Conservation (phyloP, 30 jellyfish, hydroid and myxozoan genomes). For the Aurelia coerulea region DNA sequence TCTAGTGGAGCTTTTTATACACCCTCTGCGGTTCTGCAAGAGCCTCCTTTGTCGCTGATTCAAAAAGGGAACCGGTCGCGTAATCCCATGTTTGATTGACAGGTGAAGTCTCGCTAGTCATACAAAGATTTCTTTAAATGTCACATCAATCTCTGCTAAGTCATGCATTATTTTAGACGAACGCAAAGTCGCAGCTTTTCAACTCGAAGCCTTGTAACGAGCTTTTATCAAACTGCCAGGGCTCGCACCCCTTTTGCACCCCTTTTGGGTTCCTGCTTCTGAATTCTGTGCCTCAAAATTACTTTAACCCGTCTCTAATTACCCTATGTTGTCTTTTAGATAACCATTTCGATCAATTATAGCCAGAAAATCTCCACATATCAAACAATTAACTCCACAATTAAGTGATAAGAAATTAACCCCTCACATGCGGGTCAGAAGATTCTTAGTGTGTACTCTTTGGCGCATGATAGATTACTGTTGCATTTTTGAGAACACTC, state of each 20-base stretch:
- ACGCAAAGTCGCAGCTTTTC: background rate
- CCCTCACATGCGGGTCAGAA: conserved; percentile 71
- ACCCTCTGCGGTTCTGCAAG: conserved; percentile 59
- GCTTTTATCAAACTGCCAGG: too few species aligned
- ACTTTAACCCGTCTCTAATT: too few species aligned
- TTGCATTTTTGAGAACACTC: conserved; percentile 28
- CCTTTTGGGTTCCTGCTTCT: too few species aligned
- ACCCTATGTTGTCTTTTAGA: conserved; percentile 30
- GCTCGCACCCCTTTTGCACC: too few species aligned
- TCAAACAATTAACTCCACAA: conserved; percentile 51
- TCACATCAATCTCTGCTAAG: background rate
- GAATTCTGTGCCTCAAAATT: too few species aligned
- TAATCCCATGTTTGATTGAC: conserved; percentile 81
- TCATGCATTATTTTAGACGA: background rate
- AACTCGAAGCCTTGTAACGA: too few species aligned
- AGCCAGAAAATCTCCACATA: conserved; percentile 2
- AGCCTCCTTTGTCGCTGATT: conserved; percentile 80
- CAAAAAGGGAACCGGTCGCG: conserved; percentile 69
- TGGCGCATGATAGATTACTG: conserved; percentile 65
- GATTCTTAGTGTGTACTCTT: conserved; percentile 41
- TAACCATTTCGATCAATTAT: conserved; percentile 15
- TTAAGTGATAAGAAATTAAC: conserved; percentile 77
- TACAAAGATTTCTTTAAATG: conserved; percentile 4
- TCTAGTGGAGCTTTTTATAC: conserved; percentile 47
- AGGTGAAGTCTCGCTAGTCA: conserved; percentile 66